Evolutionary conservation across 2,113 vertebrate species (phyloP).

Genomic region (Chauna torquata): DNA sequence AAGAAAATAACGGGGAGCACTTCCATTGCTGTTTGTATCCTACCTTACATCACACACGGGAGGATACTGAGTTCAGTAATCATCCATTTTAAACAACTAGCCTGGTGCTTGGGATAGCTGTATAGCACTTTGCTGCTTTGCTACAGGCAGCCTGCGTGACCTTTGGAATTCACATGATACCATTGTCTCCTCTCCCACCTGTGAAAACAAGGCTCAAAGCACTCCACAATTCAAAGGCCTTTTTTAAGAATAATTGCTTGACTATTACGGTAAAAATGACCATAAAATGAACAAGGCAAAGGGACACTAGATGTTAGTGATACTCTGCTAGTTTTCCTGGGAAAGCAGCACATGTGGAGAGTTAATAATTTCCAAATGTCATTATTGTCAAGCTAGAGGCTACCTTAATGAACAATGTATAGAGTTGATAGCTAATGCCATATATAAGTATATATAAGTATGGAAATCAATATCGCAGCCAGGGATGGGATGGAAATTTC

Average conservation of each 20-base stretch:
- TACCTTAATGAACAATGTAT: not conserved
- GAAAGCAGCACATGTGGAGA: not conserved
- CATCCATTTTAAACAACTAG: not conserved
- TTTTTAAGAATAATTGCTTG: not conserved
- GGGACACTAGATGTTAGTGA: not conserved
- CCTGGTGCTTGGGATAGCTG: not conserved
- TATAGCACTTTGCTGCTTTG: not conserved
- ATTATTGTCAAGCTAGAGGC: not conserved
- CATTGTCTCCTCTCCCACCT: not conserved
- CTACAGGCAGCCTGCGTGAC: not conserved
- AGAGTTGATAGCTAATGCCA: not conserved
- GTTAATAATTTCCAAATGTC: conserved; percentile 29
- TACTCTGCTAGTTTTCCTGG: not conserved
- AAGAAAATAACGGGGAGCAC: not conserved
- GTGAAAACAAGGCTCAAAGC: conserved; percentile 3
- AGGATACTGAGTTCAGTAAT: not conserved
- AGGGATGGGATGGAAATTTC: not conserved
- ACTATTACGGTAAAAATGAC: not conserved
- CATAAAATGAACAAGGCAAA: not conserved
- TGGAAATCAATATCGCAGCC: not conserved
- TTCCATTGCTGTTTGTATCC: not conserved
- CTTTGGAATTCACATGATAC: not conserved
- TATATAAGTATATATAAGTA: too few relatives aligned
- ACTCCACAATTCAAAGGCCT: not conserved
- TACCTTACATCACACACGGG: not conserved